phyloP scores from a whole-genome alignment of 2,888 invertebrate species.

The Auanema sp. region DNA sequence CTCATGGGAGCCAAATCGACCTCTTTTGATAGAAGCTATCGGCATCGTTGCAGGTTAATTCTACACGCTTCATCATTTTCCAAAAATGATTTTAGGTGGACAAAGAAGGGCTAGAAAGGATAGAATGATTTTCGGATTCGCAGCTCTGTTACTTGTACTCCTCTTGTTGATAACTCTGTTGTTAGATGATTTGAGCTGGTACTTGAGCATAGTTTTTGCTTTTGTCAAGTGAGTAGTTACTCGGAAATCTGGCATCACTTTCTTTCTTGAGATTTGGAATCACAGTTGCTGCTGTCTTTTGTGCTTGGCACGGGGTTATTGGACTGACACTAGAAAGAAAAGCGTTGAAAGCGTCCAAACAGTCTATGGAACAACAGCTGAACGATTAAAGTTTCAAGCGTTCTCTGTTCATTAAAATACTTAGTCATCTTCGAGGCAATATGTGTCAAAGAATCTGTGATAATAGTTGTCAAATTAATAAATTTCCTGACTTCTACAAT shows the following conservation, averaged over 20 bases:
- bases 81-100: constrained; percentile 29
- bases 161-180: constrained; percentile 32
- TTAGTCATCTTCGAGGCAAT: too few relatives aligned
- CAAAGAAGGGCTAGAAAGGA: constrained; percentile 56
- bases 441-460: too few relatives aligned
- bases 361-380: constrained; percentile 46
- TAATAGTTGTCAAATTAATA: too few relatives aligned
- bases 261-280: constrained; percentile 44
- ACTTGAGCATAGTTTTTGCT: constrained; percentile 29
- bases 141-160: constrained; percentile 24
- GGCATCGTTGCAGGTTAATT: constrained; percentile 44
- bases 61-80: not conserved
- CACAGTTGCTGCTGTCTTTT: constrained; percentile 58
- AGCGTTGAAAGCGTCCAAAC: constrained; percentile 61
- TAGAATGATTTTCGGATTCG: constrained; percentile 27
- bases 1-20: constrained; percentile 40
- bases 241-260: not conserved
- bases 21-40: constrained; percentile 46
- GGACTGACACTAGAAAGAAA: constrained; percentile 61
- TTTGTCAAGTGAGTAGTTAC: constrained; percentile 23
- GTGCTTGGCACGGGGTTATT: constrained; percentile 59
- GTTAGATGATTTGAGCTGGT: constrained; percentile 22
- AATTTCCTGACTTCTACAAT: too few relatives aligned
- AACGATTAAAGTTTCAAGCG: constrained; percentile 20
- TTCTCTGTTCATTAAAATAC: not conserved